Percentiles rank a stretch among this genome's conserved stretches.
phyloP scores from a whole-genome alignment of 1,140 invertebrate genomes.

The Eueides isabella region DNA sequence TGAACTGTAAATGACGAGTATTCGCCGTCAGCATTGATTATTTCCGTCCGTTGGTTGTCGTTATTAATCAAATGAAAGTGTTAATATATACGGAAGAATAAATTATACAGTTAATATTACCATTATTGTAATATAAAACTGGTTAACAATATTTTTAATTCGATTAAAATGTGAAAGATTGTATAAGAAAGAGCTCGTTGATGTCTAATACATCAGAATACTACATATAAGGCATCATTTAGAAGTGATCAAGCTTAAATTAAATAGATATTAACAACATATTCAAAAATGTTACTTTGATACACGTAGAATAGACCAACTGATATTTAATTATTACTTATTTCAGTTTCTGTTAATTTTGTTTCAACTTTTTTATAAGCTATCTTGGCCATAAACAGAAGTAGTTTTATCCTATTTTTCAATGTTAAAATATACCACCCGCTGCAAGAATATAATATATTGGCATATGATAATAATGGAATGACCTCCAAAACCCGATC shows the following conservation, averaged over 20 bases:
- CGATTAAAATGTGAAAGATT: conserved; percentile 1
- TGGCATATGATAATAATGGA: neutral
- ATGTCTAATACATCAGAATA: conserved; percentile 41
- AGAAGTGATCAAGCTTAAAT: neutral
- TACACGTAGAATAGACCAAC: too few relatives aligned
- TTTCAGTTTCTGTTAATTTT: neutral
- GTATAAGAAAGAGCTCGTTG: conserved; percentile 31
- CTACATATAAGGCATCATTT: conserved; percentile 22
- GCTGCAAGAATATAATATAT: neutral
- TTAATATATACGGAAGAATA: conserved; percentile 12
- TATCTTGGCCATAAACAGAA: neutral
- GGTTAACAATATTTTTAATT: neutral
- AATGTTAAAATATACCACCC: conserved; percentile 3
- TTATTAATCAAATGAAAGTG: conserved; percentile 13
- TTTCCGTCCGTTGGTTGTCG: neutral
- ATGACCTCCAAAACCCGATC: conserved; percentile 34
- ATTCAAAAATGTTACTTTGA: too few relatives aligned
- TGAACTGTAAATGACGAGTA: conserved; percentile 18
- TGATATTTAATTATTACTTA: neutral
- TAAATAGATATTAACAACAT: too few relatives aligned
- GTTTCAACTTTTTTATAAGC: neutral
- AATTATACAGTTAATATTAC: neutral
- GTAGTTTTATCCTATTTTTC: conserved; percentile 7
- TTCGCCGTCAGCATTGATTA: conserved; percentile 13
- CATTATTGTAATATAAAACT: neutral